Evolutionary conservation across 2,888 invertebrate genomes (phyloP).

Genomic region (Drosophila ustulata): DNA sequence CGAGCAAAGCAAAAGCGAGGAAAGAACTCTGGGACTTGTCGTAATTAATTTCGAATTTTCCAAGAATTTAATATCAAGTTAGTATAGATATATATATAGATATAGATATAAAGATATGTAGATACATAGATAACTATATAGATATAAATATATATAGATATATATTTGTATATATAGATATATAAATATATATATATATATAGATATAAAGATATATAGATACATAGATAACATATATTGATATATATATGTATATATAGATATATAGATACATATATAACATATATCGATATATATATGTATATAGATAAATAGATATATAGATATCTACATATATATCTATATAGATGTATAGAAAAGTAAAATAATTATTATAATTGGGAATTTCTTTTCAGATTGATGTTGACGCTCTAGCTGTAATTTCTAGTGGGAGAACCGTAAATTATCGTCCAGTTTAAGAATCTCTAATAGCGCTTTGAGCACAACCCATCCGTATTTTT

Average conservation of each 20-base stretch:
- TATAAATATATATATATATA: constrained; percentile 2
- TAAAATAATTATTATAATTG: neutral
- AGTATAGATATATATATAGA: neutral
- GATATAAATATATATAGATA: constrained; percentile 2
- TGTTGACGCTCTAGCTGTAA: neutral
- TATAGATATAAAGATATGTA: constrained; percentile 4
- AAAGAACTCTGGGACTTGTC: neutral
- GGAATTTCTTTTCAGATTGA: neutral
- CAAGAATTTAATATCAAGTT: neutral
- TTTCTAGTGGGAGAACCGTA: neutral
- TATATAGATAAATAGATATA: constrained; percentile 3
- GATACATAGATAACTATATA: constrained; percentile 1
- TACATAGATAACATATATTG: constrained; percentile 1
- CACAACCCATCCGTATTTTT: neutral
- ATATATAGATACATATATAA: constrained; percentile 1
- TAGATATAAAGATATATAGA: constrained; percentile 1
- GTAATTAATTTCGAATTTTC: constrained; percentile 5
- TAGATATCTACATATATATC: neutral
- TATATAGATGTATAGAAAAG: too few relatives aligned
- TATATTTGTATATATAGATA: constrained; percentile 2
- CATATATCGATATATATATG: neutral
- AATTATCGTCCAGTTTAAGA: constrained; percentile 1
- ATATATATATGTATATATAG: constrained; percentile 2
- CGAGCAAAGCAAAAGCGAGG: neutral
- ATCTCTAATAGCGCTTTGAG: constrained; percentile 1